A percentile compares a stretch with the other conserved stretches of the same genome.
These are phyloP conservation scores for Anorthoa munda DNA, from an alignment of 2,888 invertebrate genomes.

Conservation along the genomic window DNA sequence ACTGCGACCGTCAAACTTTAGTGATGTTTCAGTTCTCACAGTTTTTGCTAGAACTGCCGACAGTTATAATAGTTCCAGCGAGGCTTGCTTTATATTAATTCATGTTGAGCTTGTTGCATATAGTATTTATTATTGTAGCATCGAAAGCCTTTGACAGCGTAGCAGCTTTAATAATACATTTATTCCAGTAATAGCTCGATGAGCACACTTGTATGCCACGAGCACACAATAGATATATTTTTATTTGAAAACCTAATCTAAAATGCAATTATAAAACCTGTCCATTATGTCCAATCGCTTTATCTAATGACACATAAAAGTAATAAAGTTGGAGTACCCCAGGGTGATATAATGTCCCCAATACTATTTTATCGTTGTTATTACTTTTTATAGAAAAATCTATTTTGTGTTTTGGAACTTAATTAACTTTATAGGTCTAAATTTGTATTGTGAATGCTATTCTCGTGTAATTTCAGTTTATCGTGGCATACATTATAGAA, in stretches of 20 bases:
- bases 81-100: not conserved
- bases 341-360: constrained; percentile 8
- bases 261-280: constrained; percentile 22
- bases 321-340: constrained; percentile 27
- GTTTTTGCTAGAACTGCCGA: not conserved
- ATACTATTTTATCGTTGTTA: constrained; percentile 23
- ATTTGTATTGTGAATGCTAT: not conserved
- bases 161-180: not conserved
- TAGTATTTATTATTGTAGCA: not conserved
- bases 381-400: constrained; percentile 14
- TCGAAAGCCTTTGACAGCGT: not conserved
- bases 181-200: not conserved
- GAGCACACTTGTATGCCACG: not conserved
- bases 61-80: not conserved
- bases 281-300: constrained; percentile 22
- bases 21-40: not conserved
- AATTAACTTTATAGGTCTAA: constrained; percentile 13
- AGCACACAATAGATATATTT: too few relatives aligned
- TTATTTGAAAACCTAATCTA: not conserved
- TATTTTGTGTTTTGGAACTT: constrained; percentile 4
- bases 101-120: not conserved
- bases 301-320: constrained; percentile 37
- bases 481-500: not conserved
- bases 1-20: constrained; percentile 7
- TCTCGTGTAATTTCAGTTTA: not conserved